Conservation (phyloP, 2,113 vertebrate genomes). For the Piprites chloris region DNA sequence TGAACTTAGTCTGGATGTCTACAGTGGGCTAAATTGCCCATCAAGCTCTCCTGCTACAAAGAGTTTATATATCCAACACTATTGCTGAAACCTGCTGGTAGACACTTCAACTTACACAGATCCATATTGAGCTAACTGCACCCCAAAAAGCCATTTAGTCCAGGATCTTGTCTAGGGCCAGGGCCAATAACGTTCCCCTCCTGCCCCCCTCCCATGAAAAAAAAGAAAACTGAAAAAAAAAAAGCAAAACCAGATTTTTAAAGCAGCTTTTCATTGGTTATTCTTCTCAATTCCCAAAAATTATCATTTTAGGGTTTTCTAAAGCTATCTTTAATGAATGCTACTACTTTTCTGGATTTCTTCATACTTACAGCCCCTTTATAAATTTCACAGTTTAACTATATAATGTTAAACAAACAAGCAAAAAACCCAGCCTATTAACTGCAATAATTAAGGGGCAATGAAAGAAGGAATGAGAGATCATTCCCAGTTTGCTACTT, state of each 20-base stretch:
- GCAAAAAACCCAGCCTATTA: background rate
- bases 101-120: background rate
- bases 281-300: background rate
- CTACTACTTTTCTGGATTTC: background rate
- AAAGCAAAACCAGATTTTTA: background rate
- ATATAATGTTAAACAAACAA: background rate
- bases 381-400: background rate
- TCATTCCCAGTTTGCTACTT: background rate
- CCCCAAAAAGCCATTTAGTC: background rate
- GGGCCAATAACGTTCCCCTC: background rate
- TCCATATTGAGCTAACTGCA: background rate
- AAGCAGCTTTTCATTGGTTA: background rate
- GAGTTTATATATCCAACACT: background rate
- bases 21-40: background rate
- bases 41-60: background rate
- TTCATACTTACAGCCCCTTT: background rate
- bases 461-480: background rate
- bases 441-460: background rate
- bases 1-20: background rate
- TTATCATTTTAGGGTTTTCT: background rate
- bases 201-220: background rate
- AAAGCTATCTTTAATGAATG: background rate
- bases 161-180: background rate
- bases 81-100: background rate
- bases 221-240: background rate